Base-by-base conservation (phyloP, 2,888 invertebrate species). In the Cataglyphis rosenhaueri region DNA sequence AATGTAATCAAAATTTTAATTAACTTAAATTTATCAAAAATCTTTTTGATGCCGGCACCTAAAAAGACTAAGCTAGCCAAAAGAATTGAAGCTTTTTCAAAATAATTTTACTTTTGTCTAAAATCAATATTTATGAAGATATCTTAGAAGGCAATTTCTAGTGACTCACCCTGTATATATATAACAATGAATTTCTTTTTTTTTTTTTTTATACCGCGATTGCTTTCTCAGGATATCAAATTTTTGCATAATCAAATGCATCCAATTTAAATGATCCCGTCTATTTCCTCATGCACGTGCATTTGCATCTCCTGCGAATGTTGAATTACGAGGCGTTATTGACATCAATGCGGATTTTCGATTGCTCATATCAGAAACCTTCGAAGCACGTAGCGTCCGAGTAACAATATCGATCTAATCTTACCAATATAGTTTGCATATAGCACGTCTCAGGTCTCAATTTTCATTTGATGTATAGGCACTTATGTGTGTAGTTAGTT, bases 361-460 rank as follows among this genome's bases (percentile, higher is more conserved):
- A 52, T 65, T 55, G 64, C 35, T 52, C 10, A 18, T 61, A 44
- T 9, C 21, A 10, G 21, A 35, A 15, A 75, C 12, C 12, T 12
- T 21, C 15, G 21, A 68, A 62, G 15, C 71, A 66, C 55, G 62
- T 52, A 66, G 32, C 59, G 48, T 71, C 48, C n/a, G 41, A 41
- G 38, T 76, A 66, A 85, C 81, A 73, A 78, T 68, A 52, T 82
- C 82, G n/a, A 85, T 55, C 35, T 57, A 29, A 68, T 35, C 62
- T 81, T 66, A 61, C 41, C 41, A 48, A 57, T 55, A 41, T 62
- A 57, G 52, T 59, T 44, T 12, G 21, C 55, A 12, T 29, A 71
- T 59, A 25, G 29, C 71, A 62, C 82, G 79, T 52, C 52, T 52
- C 52, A 38, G 12, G 29, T 59, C 61, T 81, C 71, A 57, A 68